Conservation (phyloP, 1,140 invertebrate genomes). For the Pseudobourletiella spinata region DNA sequence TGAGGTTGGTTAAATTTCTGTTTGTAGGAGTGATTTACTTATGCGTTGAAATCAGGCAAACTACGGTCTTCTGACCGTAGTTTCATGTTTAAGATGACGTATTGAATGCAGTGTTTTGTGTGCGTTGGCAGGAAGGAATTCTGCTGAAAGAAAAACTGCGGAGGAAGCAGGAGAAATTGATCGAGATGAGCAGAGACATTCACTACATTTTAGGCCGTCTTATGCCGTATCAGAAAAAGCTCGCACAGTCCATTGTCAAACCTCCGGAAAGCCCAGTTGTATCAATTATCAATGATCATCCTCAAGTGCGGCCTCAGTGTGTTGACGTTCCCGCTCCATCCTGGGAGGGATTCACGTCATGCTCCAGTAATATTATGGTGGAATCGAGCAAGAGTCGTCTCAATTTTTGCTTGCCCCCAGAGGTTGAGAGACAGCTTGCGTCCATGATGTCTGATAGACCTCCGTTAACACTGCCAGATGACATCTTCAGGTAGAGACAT, state of each 20-base stretch:
- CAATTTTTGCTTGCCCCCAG: conserved; percentile 11
- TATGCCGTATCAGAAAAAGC: conserved; percentile 6
- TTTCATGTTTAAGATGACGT: too few species aligned
- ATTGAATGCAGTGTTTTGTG: too few species aligned
- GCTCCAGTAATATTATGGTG: background rate
- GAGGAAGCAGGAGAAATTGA: conserved; percentile 9
- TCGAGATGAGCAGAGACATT: conserved; percentile 13
- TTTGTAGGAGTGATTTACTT: background rate
- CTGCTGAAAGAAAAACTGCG: conserved; percentile 2
- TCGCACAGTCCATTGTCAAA: background rate
- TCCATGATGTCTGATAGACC: conserved; percentile 8
- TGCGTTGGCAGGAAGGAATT: conserved; percentile 14
- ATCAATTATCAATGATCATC: background rate
- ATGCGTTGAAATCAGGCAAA: background rate
- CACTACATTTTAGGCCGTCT: conserved; percentile 17
- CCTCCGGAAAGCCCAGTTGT: background rate
- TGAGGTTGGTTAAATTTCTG: conserved; percentile 4
- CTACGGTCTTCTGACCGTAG: background rate
- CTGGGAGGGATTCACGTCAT: background rate
- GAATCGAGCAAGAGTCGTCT: conserved; percentile 11
- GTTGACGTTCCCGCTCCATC: conserved; percentile 1
- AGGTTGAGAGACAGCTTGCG: conserved; percentile 7
- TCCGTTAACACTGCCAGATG: conserved; percentile 17
- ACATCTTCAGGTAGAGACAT: conserved; percentile 23
- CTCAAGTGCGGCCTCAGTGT: background rate